Base-by-base conservation (phyloP, 2,797 vertebrate genomes). In the Manis javanica region DNA sequence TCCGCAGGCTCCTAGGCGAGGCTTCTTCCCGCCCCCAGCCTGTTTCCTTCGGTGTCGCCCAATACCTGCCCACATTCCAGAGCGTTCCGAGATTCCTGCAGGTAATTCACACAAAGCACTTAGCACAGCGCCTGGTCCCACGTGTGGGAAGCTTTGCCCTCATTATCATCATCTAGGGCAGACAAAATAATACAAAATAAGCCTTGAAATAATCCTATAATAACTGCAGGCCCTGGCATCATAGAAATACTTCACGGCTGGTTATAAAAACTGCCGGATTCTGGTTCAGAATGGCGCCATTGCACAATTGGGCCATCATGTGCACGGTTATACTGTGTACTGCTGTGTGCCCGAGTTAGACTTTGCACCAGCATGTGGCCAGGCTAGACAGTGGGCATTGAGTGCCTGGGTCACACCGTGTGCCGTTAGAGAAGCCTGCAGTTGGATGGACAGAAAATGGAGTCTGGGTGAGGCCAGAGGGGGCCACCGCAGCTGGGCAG, bases 21-120 rank as follows among this genome's bases (percentile, higher is more conserved):
- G 31, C 34, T 39, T 74, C 75, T 64, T 16, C 10, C 15, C 8
- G 15, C 18, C n/a, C n/a, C 46, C n/a, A 37, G 91, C 89, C 93
- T 94, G 87, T 95, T 94, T 87, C 66, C 69, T 59, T 75, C 53
- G 63, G 81, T 75, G 79, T 49, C 68, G 24, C 39, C 24, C 85
- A 77, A 88, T 42, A 21, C 26, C 46, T 6, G 12, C 42, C 49
- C 57, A 7, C 61, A 64, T 34, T 78, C 24, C 9, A 21, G 14
- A 49, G 31, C 23, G 3, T 31, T 72, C 16, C 13, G 37, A 6
- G 87, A 87, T 91, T 86, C 55, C 90, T 81, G 83, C 16, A 34
- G 57, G 61, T 49, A 78, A 68, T 29, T 21, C 78, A 79, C 77
- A 78, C 66, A 26, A 66, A 49, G 59, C 14, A 1, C 83, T 87